Conservation (phyloP, 2,113 vertebrate genomes). For the Connochaetes taurinus region DNA sequence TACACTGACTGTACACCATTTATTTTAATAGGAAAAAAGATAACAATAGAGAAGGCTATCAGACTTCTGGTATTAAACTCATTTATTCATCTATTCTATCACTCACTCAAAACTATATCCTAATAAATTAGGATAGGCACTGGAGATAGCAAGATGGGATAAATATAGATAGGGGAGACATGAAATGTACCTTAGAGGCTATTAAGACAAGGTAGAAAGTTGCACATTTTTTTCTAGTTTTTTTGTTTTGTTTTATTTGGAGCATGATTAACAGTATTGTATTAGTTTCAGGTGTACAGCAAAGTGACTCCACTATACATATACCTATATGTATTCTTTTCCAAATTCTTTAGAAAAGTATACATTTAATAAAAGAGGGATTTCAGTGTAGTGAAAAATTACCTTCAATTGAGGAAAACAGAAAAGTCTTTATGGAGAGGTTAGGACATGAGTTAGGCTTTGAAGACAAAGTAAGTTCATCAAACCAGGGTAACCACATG, state of each 20-base stretch:
- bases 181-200: not conserved
- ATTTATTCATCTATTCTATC: not conserved
- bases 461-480: not conserved
- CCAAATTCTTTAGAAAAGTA: not conserved
- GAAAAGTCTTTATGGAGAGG: not conserved
- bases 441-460: not conserved
- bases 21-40: not conserved
- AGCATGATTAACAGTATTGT: not conserved
- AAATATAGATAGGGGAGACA: not conserved
- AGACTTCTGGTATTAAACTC: not conserved
- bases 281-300: not conserved
- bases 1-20: not conserved
- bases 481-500: not conserved
- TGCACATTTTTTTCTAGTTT: not conserved
- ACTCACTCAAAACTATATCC: not conserved
- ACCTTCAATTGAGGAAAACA: not conserved
- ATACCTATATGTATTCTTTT: not conserved
- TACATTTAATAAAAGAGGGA: not conserved
- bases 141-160: not conserved
- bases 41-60: not conserved
- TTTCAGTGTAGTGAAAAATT: not conserved
- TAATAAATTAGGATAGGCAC: not conserved
- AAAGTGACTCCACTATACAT: not conserved
- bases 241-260: not conserved
- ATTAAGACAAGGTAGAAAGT: not conserved